Evolutionary conservation across 2,797 vertebrate genomes (phyloP), one percentile per base, ranked within the genome.

Genomic region (Rhinoraja longicauda): DNA sequence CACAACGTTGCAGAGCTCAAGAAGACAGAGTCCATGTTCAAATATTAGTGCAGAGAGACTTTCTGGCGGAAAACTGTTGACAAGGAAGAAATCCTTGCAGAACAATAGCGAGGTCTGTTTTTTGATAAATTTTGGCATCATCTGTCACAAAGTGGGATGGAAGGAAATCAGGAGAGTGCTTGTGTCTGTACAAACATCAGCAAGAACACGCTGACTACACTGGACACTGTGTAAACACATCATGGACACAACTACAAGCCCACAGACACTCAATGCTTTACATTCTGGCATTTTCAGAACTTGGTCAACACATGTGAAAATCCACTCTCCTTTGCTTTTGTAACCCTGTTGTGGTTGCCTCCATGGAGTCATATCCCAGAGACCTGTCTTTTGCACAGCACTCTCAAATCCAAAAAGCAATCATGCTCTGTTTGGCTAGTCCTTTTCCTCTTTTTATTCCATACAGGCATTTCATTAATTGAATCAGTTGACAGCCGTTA

Each of bases 221-320:
- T 92, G 90, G 70, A 92, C 90, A 92, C 70, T 92, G 90, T 92
- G 90, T 92, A 92, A 92, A 92, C 90, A 92, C 90, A 92, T 73
- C 90, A 92, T 92, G 90, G 90, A 92, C 90, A 92, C 90, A 92
- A 92, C 90, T 92, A 92, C 90, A 92, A 92, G 90, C 90, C 90
- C 90, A 92, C 90, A 24, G 90, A 92, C 45, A 92, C 90, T 92
- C 90, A 92, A 92, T 6, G 90, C 90, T 92, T 92, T 92, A 92
- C 90, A 92, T 92, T 92, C 90, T 92, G 90, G 90, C 70, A 75
- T 92, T 75, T 92, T 72, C 90, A 92, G 90, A 92, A 75, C 90
- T 92, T 73, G 67, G 90, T 92, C 90, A 72, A 72, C 70, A 92
- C 70, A 75, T 12, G 67, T 91, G 64, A 92, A 92, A 73, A 92